phyloP scores from a whole-genome alignment of 1,140 invertebrate species.

The Bombus affinis region DNA sequence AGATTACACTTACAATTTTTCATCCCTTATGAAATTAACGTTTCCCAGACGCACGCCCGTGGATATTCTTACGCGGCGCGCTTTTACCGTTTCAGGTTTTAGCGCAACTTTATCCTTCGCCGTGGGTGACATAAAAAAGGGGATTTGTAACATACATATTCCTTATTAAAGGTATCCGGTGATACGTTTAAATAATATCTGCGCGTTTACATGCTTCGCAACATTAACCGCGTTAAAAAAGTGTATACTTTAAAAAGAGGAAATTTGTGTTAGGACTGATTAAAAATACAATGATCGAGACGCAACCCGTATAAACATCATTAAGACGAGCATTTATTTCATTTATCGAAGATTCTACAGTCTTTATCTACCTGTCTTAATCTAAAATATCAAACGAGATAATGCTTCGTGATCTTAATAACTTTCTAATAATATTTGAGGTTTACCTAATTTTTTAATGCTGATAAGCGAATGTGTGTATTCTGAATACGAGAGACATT shows the following conservation, averaged over 20 bases:
- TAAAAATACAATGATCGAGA: background rate
- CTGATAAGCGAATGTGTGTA: background rate
- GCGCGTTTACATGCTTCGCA: background rate
- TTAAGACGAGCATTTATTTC: no score
- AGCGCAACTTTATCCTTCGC: background rate
- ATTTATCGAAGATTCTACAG: no score
- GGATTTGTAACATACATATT: background rate
- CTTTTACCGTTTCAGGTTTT: constrained; percentile 11
- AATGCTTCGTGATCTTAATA: background rate
- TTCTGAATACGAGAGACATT: background rate
- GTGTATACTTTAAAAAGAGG: background rate
- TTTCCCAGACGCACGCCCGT: background rate
- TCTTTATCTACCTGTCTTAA: no score
- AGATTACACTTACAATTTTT: constrained; percentile 33
- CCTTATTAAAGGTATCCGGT: background rate
- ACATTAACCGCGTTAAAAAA: background rate
- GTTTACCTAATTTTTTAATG: background rate
- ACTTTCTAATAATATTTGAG: background rate
- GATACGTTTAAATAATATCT: background rate
- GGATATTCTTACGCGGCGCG: background rate
- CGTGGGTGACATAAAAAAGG: background rate
- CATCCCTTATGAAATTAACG: constrained; percentile 38
- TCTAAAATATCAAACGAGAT: background rate
- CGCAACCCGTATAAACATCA: background rate
- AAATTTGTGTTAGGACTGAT: no score